These are phyloP conservation scores for Coranthus polyacanthus DNA, from an alignment of 2,797 vertebrate species.

Conservation along the genomic window DNA sequence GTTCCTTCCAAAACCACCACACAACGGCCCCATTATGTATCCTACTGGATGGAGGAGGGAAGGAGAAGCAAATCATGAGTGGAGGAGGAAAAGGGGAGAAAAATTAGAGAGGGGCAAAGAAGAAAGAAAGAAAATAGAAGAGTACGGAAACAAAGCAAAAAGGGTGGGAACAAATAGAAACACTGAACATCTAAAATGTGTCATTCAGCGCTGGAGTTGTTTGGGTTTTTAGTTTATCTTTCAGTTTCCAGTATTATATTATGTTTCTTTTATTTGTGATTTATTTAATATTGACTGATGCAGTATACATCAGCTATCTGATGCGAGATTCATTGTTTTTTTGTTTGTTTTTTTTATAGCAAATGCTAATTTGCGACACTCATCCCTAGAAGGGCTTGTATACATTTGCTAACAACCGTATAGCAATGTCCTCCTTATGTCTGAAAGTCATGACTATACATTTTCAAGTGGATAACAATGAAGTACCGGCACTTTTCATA, in stretches of 20 bases:
- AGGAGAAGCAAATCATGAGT: slow-evolving; percentile 37
- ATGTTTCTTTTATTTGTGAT: neutral
- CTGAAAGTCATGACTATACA: no score
- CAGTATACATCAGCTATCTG: no score
- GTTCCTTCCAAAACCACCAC: slow-evolving; percentile 78
- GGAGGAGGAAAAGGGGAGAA: slow-evolving; percentile 21
- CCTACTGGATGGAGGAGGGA: slow-evolving; percentile 62
- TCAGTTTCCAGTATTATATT: no score
- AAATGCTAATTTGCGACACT: no score
- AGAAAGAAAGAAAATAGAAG: slow-evolving; percentile 11
- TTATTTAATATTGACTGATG: no score
- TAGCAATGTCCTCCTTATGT: no score
- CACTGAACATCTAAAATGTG: slow-evolving; percentile 9
- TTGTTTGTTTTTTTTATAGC: no score
- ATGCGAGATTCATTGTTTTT: no score
- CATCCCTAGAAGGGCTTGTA: no score
- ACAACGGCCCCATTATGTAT: slow-evolving; percentile 82
- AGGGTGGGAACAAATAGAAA: slow-evolving; percentile 1
- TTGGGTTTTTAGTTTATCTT: neutral
- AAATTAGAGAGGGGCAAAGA: slow-evolving; percentile 16
- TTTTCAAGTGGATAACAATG: no score
- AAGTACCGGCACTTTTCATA: no score
- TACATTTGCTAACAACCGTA: no score
- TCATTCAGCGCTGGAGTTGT: slow-evolving; percentile 10
- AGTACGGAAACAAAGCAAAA: slow-evolving; percentile 35